phyloP scores from a whole-genome alignment of 2,797 vertebrate genomes.

The Pseudomugil tenellus region DNA sequence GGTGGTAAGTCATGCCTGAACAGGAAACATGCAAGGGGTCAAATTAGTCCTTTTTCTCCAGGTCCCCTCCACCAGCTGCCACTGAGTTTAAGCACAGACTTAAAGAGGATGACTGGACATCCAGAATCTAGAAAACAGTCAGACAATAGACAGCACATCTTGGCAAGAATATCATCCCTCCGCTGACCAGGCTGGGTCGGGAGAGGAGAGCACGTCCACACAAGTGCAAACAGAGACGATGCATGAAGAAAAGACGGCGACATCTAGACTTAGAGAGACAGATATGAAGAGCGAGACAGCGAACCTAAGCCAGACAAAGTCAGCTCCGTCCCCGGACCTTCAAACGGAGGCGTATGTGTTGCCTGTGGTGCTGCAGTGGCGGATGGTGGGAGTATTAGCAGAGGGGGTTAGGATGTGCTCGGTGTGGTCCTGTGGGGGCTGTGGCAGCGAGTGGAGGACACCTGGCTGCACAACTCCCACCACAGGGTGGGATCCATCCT shows the following conservation, averaged over 20 bases:
- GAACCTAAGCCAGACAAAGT: constrained; percentile 33
- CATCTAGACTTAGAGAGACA: constrained; percentile 57
- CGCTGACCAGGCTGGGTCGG: constrained; percentile 36
- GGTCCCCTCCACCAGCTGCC: constrained; percentile 55
- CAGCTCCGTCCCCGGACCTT: constrained; percentile 50
- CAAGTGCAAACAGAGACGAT: constrained; percentile 65
- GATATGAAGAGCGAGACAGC: constrained; percentile 51
- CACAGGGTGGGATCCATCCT: constrained; percentile 83
- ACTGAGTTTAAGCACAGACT: constrained; percentile 50
- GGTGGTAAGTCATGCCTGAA: constrained; percentile 24
- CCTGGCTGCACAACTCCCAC: constrained; percentile 88
- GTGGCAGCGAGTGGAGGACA: constrained; percentile 90
- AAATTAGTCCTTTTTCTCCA: constrained; percentile 54
- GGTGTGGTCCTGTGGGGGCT: constrained; percentile 77
- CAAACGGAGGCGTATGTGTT: constrained; percentile 96
- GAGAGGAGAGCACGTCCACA: constrained; percentile 50
- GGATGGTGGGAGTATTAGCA: constrained; percentile 90
- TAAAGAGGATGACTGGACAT: constrained; percentile 57
- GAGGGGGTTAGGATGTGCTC: constrained; percentile 89
- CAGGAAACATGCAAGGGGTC: constrained; percentile 55
- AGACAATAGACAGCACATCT: constrained; percentile 64
- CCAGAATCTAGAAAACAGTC: constrained; percentile 59
- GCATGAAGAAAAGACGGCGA: constrained; percentile 53
- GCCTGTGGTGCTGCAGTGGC: constrained; percentile 94
- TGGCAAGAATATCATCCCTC: constrained; percentile 45